These are phyloP conservation scores for Villa cingulata DNA, from an alignment of 2,888 invertebrate species.

Conservation along the genomic window DNA sequence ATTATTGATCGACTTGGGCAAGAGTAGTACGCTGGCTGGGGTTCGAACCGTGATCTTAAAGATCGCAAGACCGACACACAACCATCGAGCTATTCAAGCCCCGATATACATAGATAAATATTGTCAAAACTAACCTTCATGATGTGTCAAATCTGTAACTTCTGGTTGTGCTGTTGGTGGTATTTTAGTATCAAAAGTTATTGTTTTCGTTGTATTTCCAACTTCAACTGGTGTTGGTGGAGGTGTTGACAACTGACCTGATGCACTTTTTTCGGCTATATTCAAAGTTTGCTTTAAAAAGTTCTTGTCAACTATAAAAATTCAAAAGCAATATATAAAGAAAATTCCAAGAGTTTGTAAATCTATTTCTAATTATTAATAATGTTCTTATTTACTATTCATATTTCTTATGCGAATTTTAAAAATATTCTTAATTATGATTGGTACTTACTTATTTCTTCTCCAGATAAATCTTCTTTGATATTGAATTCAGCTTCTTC, in stretches of 20 bases:
- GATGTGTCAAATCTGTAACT: constrained; percentile 10
- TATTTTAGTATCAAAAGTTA: constrained; percentile 5
- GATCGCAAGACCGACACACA: too few species aligned
- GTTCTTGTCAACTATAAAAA: constrained; percentile 8
- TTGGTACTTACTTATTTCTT: constrained; percentile 41
- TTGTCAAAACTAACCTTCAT: constrained; percentile 7
- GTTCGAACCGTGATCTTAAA: too few species aligned
- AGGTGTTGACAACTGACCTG: constrained; percentile 9
- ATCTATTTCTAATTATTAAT: too few species aligned
- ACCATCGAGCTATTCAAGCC: too few species aligned
- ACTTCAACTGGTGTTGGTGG: constrained; percentile 17
- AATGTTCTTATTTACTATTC: too few species aligned
- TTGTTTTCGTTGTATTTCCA: neutral
- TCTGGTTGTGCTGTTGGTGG: constrained; percentile 17
- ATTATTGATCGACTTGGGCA: too few species aligned
- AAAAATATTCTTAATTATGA: too few species aligned
- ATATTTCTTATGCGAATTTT: too few species aligned
- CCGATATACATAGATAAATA: too few species aligned
- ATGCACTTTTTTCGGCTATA: constrained; percentile 1
- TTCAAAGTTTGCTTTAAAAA: constrained; percentile 6
- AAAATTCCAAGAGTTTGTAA: too few species aligned
- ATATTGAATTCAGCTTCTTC: constrained; percentile 36
- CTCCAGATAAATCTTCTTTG: constrained; percentile 37
- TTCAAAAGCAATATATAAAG: too few species aligned
- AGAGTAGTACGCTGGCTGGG: too few species aligned